Evolutionary conservation across 35 echinoderm and acorn worm species (phyloP).

Genomic region (Apostichopus parvimensis): DNA sequence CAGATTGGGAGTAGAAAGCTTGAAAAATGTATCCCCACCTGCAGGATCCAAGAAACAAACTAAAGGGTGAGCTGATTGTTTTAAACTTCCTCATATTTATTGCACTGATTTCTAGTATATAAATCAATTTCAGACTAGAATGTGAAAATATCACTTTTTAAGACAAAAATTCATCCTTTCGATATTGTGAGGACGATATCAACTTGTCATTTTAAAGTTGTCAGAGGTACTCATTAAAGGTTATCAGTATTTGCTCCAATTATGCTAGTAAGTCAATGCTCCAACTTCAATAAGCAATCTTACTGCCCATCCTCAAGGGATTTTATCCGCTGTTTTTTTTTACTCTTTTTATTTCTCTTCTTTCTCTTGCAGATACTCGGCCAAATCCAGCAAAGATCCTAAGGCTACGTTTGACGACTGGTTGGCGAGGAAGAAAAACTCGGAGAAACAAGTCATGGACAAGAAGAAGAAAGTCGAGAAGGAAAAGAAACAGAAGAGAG

Average conservation of each 20-base stretch:
- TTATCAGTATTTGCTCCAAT: no score
- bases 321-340: no score
- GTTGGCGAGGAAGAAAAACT: slow-evolving; percentile 68
- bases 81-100: no score
- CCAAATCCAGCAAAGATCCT: slow-evolving; percentile 24
- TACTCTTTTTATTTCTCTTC: no score
- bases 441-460: slow-evolving; percentile 66
- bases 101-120: background rate
- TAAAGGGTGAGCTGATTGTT: background rate
- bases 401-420: slow-evolving; percentile 74
- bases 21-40: slow-evolving; percentile 50
- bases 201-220: no score
- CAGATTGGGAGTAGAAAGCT: slow-evolving; percentile 55
- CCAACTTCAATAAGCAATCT: no score
- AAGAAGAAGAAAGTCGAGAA: slow-evolving; percentile 60
- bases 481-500: slow-evolving; percentile 73
- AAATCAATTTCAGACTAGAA: background rate
- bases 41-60: slow-evolving; percentile 32
- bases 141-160: no score
- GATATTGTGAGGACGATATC: no score
- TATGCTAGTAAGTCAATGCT: no score
- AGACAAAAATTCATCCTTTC: no score
- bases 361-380: background rate
- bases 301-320: no score
- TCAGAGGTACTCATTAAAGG: no score